Conservation (phyloP, 1,140 invertebrate species). For the Leguminivora glycinivorella region DNA sequence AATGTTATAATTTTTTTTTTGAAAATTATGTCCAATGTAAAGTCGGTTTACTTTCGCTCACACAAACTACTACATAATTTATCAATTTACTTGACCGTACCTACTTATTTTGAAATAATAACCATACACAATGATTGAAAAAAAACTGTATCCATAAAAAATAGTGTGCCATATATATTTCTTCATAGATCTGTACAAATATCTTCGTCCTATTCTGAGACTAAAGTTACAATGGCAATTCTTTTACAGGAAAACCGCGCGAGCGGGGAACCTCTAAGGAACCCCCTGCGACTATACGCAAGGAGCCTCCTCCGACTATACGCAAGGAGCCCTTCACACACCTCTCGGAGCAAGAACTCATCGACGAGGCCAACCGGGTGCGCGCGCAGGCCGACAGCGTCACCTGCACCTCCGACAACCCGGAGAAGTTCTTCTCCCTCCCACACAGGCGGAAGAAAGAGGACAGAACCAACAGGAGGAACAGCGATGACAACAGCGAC, state of each 20-base stretch:
- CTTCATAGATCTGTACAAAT: background rate
- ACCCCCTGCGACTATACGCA: slow-evolving; percentile 78
- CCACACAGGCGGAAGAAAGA: slow-evolving; percentile 78
- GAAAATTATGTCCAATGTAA: too few relatives aligned
- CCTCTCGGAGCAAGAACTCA: slow-evolving; percentile 83
- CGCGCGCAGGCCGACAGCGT: slow-evolving; percentile 83
- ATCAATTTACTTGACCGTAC: too few relatives aligned
- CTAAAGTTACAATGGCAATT: background rate
- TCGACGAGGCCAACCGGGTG: slow-evolving; percentile 85
- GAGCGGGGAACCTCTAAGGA: slow-evolving; percentile 63
- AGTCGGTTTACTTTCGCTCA: too few relatives aligned
- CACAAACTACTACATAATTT: too few relatives aligned
- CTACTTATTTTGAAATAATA: too few relatives aligned
- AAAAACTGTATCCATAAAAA: too few relatives aligned
- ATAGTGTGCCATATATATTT: too few relatives aligned
- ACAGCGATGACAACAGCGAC: slow-evolving; percentile 63
- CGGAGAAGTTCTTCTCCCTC: slow-evolving; percentile 83
- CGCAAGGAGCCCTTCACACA: slow-evolving; percentile 83
- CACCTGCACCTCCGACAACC: slow-evolving; percentile 80
- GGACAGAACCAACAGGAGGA: slow-evolving; percentile 67
- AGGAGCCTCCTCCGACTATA: slow-evolving; percentile 76
- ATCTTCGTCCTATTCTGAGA: background rate
- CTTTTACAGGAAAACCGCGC: slow-evolving; percentile 71
- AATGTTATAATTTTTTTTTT: too few relatives aligned
- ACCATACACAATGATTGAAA: too few relatives aligned